Conservation (phyloP, 2,113 vertebrate genomes). For the Actenoides lindsayi region DNA sequence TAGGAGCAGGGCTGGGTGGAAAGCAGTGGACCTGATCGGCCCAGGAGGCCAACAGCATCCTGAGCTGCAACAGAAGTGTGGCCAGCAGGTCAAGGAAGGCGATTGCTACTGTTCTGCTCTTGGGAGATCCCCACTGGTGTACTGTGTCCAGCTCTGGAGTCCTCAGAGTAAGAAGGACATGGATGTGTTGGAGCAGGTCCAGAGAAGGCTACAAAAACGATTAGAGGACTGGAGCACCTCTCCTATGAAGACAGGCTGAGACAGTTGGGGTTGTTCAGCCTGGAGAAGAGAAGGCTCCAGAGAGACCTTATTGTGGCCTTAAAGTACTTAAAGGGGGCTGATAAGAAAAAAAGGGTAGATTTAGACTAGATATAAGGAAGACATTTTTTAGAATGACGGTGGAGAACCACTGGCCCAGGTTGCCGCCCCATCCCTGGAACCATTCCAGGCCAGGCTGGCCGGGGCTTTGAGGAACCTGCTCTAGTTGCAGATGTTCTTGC, state of each 20-base stretch:
- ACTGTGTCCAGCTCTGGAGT: not conserved
- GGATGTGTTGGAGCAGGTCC: not conserved
- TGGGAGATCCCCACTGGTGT: not conserved
- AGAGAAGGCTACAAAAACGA: not conserved
- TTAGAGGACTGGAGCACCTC: not conserved
- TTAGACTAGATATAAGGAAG: not conserved
- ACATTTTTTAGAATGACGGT: not conserved
- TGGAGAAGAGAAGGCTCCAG: not conserved
- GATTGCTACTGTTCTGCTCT: not conserved
- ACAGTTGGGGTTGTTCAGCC: not conserved
- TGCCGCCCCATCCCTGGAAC: not conserved
- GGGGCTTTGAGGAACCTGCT: not conserved
- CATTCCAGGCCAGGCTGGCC: not conserved
- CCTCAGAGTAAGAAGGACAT: not conserved
- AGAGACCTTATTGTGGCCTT: not conserved
- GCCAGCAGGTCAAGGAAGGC: not conserved
- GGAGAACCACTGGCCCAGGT: not conserved
- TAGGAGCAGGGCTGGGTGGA: not conserved
- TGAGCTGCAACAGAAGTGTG: not conserved
- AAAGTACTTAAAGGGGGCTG: not conserved
- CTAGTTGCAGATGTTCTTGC: not conserved
- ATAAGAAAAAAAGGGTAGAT: not conserved
- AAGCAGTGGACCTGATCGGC: not conserved
- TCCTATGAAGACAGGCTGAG: not conserved
- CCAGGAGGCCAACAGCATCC: not conserved